Conservation (phyloP, 2,113 vertebrate genomes). For the Corythornis cristatus region DNA sequence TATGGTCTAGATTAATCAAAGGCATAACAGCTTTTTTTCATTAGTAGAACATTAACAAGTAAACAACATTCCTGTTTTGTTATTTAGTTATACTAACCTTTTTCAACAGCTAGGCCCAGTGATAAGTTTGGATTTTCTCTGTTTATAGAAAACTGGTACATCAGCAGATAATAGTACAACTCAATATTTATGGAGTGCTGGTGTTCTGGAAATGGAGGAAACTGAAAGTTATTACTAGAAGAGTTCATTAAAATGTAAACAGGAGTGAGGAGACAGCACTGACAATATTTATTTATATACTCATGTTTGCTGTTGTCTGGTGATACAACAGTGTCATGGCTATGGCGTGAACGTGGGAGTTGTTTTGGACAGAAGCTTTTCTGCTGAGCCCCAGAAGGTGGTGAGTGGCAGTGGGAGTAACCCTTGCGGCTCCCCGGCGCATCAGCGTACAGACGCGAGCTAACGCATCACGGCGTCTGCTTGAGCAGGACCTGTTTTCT, state of each 20-base stretch:
- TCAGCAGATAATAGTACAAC: slow-evolving; percentile 56
- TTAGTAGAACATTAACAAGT: slow-evolving; percentile 66
- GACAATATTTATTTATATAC: neutral
- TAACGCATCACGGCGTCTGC: neutral
- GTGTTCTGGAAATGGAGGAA: slow-evolving; percentile 34
- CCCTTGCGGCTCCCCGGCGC: neutral
- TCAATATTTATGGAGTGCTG: slow-evolving; percentile 69
- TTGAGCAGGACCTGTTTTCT: neutral
- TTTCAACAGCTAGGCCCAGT: slow-evolving; percentile 43
- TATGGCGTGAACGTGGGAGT: neutral
- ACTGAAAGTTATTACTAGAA: slow-evolving; percentile 23
- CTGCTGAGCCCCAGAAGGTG: neutral
- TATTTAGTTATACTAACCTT: slow-evolving; percentile 62
- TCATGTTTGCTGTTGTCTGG: neutral
- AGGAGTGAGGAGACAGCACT: neutral
- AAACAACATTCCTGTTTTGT: slow-evolving; percentile 72
- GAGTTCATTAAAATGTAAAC: slow-evolving; percentile 59
- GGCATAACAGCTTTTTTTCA: slow-evolving; percentile 65
- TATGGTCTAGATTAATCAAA: slow-evolving; percentile 56
- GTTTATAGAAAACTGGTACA: slow-evolving; percentile 60
- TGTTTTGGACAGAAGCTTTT: neutral
- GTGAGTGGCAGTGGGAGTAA: neutral
- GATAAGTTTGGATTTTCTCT: slow-evolving; percentile 67
- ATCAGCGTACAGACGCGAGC: no score
- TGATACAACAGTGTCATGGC: neutral